Percentiles rank a stretch among this genome's conserved stretches.
These are phyloP conservation scores for Incurvaria masculella DNA, from an alignment of 2,888 invertebrate genomes.

Conservation along the genomic window DNA sequence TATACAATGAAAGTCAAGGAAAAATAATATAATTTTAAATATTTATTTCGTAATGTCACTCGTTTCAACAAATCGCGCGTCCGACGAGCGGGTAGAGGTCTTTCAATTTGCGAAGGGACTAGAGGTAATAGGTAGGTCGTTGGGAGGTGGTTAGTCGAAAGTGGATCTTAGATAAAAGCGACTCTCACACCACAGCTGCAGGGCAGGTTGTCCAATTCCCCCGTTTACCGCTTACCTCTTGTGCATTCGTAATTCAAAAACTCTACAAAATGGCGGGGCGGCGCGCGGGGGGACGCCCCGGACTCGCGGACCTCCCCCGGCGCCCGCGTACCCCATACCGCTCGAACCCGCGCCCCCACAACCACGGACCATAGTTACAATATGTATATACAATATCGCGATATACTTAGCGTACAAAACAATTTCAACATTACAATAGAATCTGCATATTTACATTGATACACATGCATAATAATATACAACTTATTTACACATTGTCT, in stretches of 20 bases:
- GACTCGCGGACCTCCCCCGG: slow-evolving; percentile 40
- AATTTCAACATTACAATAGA: slow-evolving; percentile 36
- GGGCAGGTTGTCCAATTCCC: no score
- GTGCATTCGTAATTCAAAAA: no score
- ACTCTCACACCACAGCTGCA: no score
- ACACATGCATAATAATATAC: background rate
- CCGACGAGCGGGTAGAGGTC: no score
- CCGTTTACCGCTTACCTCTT: no score
- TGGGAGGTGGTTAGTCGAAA: no score
- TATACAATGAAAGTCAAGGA: background rate
- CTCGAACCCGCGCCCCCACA: background rate
- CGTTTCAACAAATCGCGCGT: slow-evolving; percentile 46
- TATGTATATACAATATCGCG: slow-evolving; percentile 23
- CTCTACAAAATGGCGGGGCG: no score
- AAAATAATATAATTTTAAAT: slow-evolving; percentile 47
- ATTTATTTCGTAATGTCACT: slow-evolving; percentile 55
- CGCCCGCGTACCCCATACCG: background rate
- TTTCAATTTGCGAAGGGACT: no score
- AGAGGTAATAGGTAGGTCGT: no score
- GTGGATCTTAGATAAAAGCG: no score
- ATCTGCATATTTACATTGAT: background rate
- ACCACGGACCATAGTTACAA: background rate
- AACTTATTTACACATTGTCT: background rate
- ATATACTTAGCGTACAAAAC: slow-evolving; percentile 44
- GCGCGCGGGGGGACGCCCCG: slow-evolving; percentile 37